Percentiles rank a stretch among this genome's conserved stretches.
Evolutionary conservation across 2,888 invertebrate genomes (phyloP).

Genomic region (Lingula anatina): DNA sequence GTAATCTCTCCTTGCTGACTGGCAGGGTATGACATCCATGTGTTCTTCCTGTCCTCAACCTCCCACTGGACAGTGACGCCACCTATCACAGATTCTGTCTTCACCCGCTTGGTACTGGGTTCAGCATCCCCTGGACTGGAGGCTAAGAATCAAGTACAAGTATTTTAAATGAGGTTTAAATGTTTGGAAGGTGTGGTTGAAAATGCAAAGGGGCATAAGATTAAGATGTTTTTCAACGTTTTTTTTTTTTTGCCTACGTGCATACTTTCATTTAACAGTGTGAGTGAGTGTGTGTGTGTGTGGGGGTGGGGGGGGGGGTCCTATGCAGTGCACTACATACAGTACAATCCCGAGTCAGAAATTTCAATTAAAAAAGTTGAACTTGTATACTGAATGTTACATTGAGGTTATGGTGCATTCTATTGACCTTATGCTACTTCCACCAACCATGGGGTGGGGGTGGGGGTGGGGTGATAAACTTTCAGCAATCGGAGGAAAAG

Average conservation of each 20-base stretch:
- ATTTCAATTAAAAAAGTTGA: no score
- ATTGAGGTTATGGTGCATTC: no score
- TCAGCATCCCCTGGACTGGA: conserved; percentile 4
- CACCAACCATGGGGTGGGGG: no score
- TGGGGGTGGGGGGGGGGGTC: no score
- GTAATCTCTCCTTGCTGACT: conserved; percentile 18
- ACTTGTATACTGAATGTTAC: no score
- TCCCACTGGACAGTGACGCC: conserved; percentile 54
- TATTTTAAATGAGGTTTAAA: neutral
- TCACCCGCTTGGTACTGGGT: conserved; percentile 14
- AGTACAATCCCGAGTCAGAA: no score
- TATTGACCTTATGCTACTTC: no score
- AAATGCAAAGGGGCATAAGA: neutral
- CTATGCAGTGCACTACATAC: no score
- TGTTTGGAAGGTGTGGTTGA: neutral
- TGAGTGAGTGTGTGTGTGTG: neutral
- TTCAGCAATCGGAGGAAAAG: no score
- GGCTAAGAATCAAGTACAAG: neutral
- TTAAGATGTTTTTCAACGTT: neutral
- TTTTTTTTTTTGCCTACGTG: neutral
- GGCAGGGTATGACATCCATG: conserved; percentile 31
- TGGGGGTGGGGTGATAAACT: no score
- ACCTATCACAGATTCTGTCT: conserved; percentile 8
- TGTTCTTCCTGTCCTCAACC: conserved; percentile 35
- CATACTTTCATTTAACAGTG: neutral